A percentile compares a stretch with the other conserved stretches of the same genome.
phyloP scores from a whole-genome alignment of 2,888 invertebrate species.

The Molorchus minor region DNA sequence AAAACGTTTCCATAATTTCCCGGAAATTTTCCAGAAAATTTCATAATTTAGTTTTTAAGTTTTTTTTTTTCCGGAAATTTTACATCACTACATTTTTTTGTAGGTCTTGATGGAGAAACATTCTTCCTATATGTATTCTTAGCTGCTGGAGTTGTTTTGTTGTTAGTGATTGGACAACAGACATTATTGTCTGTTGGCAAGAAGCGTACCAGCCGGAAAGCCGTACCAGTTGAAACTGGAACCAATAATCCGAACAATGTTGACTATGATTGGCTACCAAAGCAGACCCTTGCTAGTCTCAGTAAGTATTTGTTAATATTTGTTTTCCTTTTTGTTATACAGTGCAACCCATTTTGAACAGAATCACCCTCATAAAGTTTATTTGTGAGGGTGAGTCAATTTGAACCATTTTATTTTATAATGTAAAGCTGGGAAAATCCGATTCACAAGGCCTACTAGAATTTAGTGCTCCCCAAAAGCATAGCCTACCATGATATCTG shows the following conservation, averaged over 20 bases:
- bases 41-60: no score
- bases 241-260: slow-evolving; percentile 90
- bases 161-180: slow-evolving; percentile 89
- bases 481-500: no score
- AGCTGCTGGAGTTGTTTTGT: slow-evolving; percentile 86
- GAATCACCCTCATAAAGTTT: no score
- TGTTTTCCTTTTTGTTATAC: slow-evolving; percentile 26
- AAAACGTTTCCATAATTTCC: no score
- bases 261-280: slow-evolving; percentile 98
- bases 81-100: slow-evolving; percentile 25
- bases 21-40: no score
- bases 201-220: slow-evolving; percentile 69
- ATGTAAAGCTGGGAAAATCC: no score
- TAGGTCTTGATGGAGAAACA: slow-evolving; percentile 93
- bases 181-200: slow-evolving; percentile 85
- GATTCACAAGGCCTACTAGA: no score
- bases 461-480: no score
- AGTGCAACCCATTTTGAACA: no score
- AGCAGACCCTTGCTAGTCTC: slow-evolving; percentile 83
- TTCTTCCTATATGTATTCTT: slow-evolving; percentile 97
- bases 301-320: slow-evolving; percentile 70
- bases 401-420: no score
- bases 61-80: no score
- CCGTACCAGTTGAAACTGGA: slow-evolving; percentile 83
- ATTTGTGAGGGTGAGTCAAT: no score